Conservation (phyloP, 2,888 invertebrate species). For the Chouioia cunea region DNA sequence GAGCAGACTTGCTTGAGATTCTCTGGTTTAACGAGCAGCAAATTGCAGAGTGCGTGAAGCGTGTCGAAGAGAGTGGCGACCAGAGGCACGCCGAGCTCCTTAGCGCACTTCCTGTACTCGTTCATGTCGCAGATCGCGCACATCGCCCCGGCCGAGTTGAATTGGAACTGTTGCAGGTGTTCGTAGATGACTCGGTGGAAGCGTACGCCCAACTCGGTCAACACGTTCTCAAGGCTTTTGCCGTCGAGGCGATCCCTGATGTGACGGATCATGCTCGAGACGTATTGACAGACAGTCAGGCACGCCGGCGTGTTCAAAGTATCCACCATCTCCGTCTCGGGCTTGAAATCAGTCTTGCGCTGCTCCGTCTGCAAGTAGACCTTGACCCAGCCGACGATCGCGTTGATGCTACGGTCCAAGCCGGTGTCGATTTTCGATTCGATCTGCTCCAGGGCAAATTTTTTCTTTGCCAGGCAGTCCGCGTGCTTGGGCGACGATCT, state of each 20-base stretch:
- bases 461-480: slow-evolving; percentile 90
- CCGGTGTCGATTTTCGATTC: slow-evolving; percentile 93
- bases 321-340: slow-evolving; percentile 84
- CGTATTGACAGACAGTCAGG: slow-evolving; percentile 83
- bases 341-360: slow-evolving; percentile 94
- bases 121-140: slow-evolving; percentile 98
- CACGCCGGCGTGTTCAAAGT: slow-evolving; percentile 89
- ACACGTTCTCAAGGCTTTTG: slow-evolving; percentile 87
- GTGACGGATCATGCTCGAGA: slow-evolving; percentile 82
- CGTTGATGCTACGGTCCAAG: slow-evolving; percentile 86
- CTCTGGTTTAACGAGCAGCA: slow-evolving; percentile 94
- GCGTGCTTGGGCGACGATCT: slow-evolving; percentile 90
- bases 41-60: slow-evolving; percentile 94
- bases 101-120: slow-evolving; percentile 93
- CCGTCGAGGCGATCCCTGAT: slow-evolving; percentile 90
- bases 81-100: slow-evolving; percentile 80
- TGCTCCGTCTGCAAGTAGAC: slow-evolving; percentile 92
- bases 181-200: slow-evolving; percentile 94
- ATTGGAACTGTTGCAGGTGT: slow-evolving; percentile 94
- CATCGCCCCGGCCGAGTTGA: slow-evolving; percentile 96
- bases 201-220: slow-evolving; percentile 91
- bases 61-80: slow-evolving; percentile 94
- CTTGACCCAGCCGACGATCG: slow-evolving; percentile 92
- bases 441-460: slow-evolving; percentile 85
- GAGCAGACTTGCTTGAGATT: slow-evolving; percentile 96